phyloP scores from a whole-genome alignment of 2,797 vertebrate genomes.

The Bradypus variegatus region DNA sequence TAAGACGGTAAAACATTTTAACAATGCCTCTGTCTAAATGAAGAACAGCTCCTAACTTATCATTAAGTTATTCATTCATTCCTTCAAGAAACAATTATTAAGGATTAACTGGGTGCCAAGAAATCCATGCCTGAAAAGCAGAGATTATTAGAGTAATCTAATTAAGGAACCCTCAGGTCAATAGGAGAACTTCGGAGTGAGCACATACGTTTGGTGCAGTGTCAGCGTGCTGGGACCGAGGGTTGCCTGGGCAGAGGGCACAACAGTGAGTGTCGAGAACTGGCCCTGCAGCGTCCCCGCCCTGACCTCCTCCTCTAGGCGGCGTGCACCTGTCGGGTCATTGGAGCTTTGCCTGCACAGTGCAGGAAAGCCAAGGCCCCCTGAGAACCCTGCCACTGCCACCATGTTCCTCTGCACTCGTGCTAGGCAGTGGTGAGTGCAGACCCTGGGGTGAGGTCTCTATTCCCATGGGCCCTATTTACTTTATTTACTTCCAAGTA shows the following conservation, averaged over 20 bases:
- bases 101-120: background rate
- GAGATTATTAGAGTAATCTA: too few species aligned
- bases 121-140: background rate
- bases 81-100: too few species aligned
- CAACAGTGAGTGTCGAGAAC: background rate
- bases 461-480: too few species aligned
- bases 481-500: too few species aligned
- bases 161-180: background rate
- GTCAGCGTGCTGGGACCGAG: fast-evolving
- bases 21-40: fast-evolving
- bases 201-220: fast-evolving
- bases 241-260: fast-evolving
- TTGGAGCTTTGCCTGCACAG: background rate
- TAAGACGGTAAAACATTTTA: background rate
- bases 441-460: too few species aligned
- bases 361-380: background rate
- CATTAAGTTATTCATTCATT: too few species aligned
- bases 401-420: background rate
- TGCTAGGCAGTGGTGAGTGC: too few species aligned
- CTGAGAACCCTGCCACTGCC: background rate
- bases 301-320: background rate
- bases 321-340: background rate
- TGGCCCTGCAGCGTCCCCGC: fast-evolving
- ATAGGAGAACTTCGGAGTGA: fast-evolving
- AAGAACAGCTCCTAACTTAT: background rate